phyloP scores from a whole-genome alignment of 2,888 invertebrate genomes.

The Kryphioiulus occultus region DNA sequence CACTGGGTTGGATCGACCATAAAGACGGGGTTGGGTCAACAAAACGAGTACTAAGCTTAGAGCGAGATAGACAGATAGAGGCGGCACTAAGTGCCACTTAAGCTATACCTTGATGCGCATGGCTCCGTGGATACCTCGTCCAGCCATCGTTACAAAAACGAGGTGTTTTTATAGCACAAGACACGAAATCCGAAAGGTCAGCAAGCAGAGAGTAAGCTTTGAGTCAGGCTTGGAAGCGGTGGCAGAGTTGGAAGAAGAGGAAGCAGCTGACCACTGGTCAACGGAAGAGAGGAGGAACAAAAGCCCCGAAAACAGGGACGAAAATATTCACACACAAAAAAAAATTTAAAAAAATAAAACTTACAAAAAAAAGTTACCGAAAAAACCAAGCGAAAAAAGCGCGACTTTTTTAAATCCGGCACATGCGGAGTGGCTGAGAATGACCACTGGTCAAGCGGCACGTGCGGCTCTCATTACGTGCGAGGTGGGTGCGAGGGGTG shows the following conservation, averaged over 20 bases:
- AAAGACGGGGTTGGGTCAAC: neutral
- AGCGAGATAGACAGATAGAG: neutral
- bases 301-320: neutral
- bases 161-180: neutral
- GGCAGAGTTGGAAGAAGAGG: neutral
- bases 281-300: neutral
- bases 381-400: neutral
- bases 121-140: slow-evolving; percentile 51
- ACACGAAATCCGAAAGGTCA: neutral
- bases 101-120: slow-evolving; percentile 51
- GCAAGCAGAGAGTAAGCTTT: neutral
- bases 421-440: neutral
- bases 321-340: neutral
- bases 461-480: neutral
- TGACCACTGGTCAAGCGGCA: neutral
- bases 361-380: neutral
- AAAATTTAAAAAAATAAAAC: neutral
- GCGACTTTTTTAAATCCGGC: slow-evolving; percentile 2
- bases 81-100: neutral
- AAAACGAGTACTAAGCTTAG: neutral
- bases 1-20: neutral
- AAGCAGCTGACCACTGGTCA: neutral
- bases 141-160: slow-evolving; percentile 47
- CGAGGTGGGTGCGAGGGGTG: neutral
- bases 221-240: neutral